Evolutionary conservation across 2,113 vertebrate genomes (phyloP), one percentile per base, ranked within the genome.

Genomic region (Ploceus nigricollis): DNA sequence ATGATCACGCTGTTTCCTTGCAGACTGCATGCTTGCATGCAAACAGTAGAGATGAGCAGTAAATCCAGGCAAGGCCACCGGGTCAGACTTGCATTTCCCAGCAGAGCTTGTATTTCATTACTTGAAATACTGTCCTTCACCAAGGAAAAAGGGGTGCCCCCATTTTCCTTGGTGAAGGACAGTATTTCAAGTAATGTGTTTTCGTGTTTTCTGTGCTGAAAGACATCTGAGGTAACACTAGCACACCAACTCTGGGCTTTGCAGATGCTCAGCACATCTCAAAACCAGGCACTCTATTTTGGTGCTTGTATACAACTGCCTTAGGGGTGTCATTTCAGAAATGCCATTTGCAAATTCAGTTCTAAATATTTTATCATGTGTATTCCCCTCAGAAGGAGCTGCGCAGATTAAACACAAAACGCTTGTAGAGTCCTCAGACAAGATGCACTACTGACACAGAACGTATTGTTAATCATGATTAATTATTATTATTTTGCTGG

Each of bases 401-500:
- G 60, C 0, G 0, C 68, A 75, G 80, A 93, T 93, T 89, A 95
- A 94, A 96, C 48, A 69, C 60, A 58, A 92, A 94, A 81, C 2
- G 51, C 86, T 87, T 50, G 48, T 89, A 84, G 48, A 94, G 16
- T 54, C 72, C 56, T 96, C 61, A 82, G 80, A 96, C 82, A 90
- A 93, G 61, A 86, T 35, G 61, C 68, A 33, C 79, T 70, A 28
- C 82, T 83, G 90, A 95, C 96, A 96, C 14, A 56, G 69, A 90
- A 78, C 1, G 2, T 82, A 90, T 57, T 89, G 86, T 90, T 96
- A 90, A 94, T 94, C 66, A 82, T 18, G 72, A 76, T 88, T 84
- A 90, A 94, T 95, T 93, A 89, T 88, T 87, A 91, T 92, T 93
- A 77, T 95, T 88, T 72, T 78, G 69, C 76, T 30, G 56, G 31